These are phyloP conservation scores for Tympanoctomys barrerae DNA, from an alignment of 2,797 vertebrate genomes.

Conservation along the genomic window DNA sequence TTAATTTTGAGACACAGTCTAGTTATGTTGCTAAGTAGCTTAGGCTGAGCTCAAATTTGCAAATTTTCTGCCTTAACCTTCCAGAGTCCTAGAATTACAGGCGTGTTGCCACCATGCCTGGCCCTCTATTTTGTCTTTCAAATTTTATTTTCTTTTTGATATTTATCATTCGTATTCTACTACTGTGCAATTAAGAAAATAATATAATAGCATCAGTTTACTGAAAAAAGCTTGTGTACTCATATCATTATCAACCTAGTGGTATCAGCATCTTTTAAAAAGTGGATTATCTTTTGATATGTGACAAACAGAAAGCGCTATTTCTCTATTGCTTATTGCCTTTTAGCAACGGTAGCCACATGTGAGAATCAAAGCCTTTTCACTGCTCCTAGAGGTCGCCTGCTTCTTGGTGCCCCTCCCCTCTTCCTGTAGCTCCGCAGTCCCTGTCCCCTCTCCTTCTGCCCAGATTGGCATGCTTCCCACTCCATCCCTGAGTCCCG, in stretches of 20 bases:
- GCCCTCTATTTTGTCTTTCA: constrained; percentile 5
- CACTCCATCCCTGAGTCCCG: not conserved
- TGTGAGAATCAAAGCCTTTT: constrained; percentile 4
- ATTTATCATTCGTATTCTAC: constrained; percentile 24
- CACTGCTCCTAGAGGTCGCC: not conserved
- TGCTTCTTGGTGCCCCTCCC: not conserved
- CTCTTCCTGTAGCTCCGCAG: not conserved
- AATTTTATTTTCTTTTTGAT: not conserved
- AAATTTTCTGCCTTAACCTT: not conserved
- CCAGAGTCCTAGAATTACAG: not conserved
- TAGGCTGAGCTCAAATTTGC: not conserved
- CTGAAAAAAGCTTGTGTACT: constrained; percentile 28
- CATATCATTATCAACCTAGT: not conserved
- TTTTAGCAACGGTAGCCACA: not conserved
- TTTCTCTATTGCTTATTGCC: not conserved
- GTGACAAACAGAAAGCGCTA: not conserved
- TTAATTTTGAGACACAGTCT: not conserved
- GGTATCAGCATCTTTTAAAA: not conserved
- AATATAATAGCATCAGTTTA: not conserved
- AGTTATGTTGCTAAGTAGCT: not conserved
- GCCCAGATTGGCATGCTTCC: not conserved
- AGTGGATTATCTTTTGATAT: not conserved
- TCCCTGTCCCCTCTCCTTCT: not conserved
- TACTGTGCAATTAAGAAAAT: constrained; percentile 35
- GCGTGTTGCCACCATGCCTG: not conserved